Percentiles rank a stretch among this genome's conserved stretches.
Evolutionary conservation across 2,888 invertebrate species (phyloP).

Genomic region (Catocala fraxini): DNA sequence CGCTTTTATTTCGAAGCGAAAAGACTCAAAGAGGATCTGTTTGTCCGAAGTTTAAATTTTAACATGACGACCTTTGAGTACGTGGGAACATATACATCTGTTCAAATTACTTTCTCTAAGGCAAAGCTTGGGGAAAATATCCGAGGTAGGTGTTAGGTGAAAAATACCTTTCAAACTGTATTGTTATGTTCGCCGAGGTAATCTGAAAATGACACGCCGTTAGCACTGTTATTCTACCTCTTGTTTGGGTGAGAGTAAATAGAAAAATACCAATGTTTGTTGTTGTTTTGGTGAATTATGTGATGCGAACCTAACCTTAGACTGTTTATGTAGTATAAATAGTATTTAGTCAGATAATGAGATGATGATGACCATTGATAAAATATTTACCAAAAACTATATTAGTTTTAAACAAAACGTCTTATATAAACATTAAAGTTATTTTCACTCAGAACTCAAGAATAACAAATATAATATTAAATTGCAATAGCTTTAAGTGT

Average conservation of each 20-base stretch:
- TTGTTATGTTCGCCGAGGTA: constrained; percentile 49
- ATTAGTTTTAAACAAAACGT: no score
- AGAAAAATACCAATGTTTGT: constrained; percentile 24
- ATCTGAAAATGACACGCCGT: constrained; percentile 54
- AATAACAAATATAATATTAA: constrained; percentile 50
- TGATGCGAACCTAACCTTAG: neutral
- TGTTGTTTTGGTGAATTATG: constrained; percentile 9
- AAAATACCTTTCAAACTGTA: constrained; percentile 69
- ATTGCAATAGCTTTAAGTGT: constrained; percentile 85
- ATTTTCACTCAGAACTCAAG: constrained; percentile 71
- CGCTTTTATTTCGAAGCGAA: constrained; percentile 28
- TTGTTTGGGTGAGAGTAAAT: constrained; percentile 32
- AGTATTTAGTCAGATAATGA: no score
- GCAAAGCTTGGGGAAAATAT: constrained; percentile 65
- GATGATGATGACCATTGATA: no score
- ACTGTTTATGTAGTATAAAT: neutral
- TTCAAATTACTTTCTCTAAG: constrained; percentile 73
- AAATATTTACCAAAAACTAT: no score
- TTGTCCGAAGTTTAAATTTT: constrained; percentile 58
- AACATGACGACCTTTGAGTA: constrained; percentile 53
- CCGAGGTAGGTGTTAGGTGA: constrained; percentile 49
- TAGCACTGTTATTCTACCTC: constrained; percentile 42
- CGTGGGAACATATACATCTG: constrained; percentile 80
- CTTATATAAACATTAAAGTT: neutral
- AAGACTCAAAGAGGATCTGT: constrained; percentile 29